Base-by-base conservation (phyloP, 2,888 invertebrate genomes). In the Drosophila anceps region DNA sequence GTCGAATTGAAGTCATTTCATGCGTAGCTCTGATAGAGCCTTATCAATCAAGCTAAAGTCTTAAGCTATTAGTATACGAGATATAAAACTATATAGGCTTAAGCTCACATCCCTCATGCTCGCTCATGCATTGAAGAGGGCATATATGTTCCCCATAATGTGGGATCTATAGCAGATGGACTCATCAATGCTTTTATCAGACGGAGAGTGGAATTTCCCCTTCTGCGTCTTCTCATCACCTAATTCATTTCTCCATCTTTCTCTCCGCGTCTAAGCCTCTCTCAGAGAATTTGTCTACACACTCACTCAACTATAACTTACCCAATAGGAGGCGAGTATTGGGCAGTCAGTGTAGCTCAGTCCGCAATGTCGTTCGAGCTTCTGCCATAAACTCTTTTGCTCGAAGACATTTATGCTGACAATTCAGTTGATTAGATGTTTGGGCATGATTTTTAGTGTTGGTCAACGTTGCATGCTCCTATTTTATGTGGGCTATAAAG, bases 381-480 rank as follows among this genome's bases (percentile, higher is more conserved):
- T 8, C 13, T 51, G 51, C 13, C 48, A 50, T 33, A 50, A 53
- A 35, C 51, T 53, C 51, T 35, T 53, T 15, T 24, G 31, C 51
- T 24, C 1, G 15, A 35, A 35, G 33, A 15, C 51, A 53, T 24
- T 35, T 53, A 53, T 24, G 51, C 33, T 55, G 54, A 55, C 54
- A 55, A 55, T 29, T 55, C 54, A 41, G 27, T 55, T 39, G 54
- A 29, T 39, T 55, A 39, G 29, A 31, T 33, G 44, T 31, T 20
- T 33, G 31, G 31, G 29, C 44, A 58, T 44, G 58, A 58, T 58
- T 41, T 58, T 58, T 39, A 55, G 54, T 55, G 54, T 53, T 53
- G 51, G 51, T 53, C 51, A 53, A 53, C 51, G 51, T 53, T 53
- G 35, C 54, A 54, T 54, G 35, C n/a, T 37, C 39, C 33, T n/a